These are phyloP conservation scores for Xiphophorus hellerii DNA, from an alignment of 2,113 vertebrate species.

Conservation along the genomic window DNA sequence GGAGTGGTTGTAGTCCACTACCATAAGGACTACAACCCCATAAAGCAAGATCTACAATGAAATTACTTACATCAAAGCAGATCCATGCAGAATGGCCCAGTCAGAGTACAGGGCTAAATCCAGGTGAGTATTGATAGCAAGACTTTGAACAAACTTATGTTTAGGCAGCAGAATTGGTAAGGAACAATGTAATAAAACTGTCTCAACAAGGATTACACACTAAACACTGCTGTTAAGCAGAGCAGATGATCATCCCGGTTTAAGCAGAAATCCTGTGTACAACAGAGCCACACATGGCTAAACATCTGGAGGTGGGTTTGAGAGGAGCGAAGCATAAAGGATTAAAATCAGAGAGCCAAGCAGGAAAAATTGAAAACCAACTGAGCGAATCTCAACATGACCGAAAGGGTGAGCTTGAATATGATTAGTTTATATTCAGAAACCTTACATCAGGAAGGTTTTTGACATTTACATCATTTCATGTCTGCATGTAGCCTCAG, in stretches of 20 bases:
- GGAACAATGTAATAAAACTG: not conserved
- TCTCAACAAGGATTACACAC: constrained; percentile 52
- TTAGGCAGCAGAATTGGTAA: not conserved
- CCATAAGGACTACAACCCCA: no score
- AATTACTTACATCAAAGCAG: no score
- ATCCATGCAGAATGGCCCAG: no score
- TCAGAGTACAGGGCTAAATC: no score
- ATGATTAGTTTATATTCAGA: not conserved
- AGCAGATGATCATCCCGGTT: constrained; percentile 46
- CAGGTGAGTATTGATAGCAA: no score
- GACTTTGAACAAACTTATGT: no score
- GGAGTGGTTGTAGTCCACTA: no score
- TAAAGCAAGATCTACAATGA: no score
- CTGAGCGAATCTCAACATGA: constrained; percentile 7
- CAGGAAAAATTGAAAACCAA: constrained; percentile 3
- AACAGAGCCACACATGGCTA: constrained; percentile 26
- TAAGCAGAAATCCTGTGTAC: constrained; percentile 36
- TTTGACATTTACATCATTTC: not conserved
- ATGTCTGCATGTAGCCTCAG: not conserved
- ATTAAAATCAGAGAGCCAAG: constrained; percentile 45
- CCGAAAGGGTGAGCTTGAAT: not conserved
- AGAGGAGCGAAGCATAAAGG: constrained; percentile 31
- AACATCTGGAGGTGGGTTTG: constrained; percentile 62
- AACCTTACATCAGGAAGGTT: not conserved
- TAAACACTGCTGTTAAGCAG: constrained; percentile 37